phyloP scores from a whole-genome alignment of 2,888 invertebrate genomes.

The Rhamnusium bicolor region DNA sequence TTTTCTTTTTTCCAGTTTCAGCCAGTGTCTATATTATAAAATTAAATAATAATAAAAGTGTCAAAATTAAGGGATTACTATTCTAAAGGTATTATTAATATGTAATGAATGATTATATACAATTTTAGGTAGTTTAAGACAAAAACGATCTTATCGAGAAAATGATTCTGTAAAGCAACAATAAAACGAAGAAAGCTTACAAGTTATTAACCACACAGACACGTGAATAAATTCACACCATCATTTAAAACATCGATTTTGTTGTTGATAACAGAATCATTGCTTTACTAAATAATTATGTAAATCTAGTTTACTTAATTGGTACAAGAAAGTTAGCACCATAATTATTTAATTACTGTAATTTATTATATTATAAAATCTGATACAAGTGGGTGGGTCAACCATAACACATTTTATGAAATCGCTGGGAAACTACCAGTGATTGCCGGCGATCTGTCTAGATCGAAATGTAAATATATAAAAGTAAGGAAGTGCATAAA shows the following conservation, averaged over 20 bases:
- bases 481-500: constrained; percentile 7
- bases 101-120: too few species aligned
- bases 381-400: neutral
- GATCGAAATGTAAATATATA: neutral
- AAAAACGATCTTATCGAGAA: neutral
- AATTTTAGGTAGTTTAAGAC: neutral
- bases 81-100: too few species aligned
- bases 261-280: neutral
- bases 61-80: too few species aligned
- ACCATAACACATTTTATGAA: neutral
- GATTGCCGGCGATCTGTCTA: neutral
- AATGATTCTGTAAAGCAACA: neutral
- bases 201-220: neutral
- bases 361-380: constrained; percentile 1
- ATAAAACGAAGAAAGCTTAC: neutral
- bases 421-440: neutral
- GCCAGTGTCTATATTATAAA: too few species aligned
- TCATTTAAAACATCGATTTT: neutral
- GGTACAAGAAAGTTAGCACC: constrained; percentile 12
- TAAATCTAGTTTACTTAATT: constrained; percentile 6
- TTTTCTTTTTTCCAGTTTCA: too few species aligned
- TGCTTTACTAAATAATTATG: constrained; percentile 13
- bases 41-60: too few species aligned
- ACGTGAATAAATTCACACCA: constrained; percentile 14
- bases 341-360: neutral